Evolutionary conservation across 2,113 vertebrate species (phyloP).

Genomic region (Sakesphorus luctuosus): DNA sequence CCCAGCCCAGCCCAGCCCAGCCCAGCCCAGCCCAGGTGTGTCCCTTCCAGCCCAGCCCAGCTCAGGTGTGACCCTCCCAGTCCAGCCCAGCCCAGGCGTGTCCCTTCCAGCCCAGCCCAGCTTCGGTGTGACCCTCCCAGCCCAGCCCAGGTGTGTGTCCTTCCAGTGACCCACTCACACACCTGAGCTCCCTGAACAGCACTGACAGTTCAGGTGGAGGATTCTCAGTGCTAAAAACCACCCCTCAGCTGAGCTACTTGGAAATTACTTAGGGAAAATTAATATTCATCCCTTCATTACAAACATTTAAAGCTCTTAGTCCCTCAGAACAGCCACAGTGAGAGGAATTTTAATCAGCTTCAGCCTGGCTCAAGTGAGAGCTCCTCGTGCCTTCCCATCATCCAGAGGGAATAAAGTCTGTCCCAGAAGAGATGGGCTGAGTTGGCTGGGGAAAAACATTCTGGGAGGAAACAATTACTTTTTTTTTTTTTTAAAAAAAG

Average conservation of each 20-base stretch:
- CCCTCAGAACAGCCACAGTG: not conserved
- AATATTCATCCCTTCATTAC: not conserved
- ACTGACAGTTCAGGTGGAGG: rapidly evolving
- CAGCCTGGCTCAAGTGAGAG: not conserved
- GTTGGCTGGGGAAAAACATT: not conserved
- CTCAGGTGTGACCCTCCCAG: too few relatives aligned
- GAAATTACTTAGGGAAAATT: not conserved
- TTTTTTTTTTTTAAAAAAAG: not conserved
- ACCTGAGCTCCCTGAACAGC: not conserved
- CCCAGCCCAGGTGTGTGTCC: not conserved
- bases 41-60: too few relatives aligned
- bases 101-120: too few relatives aligned
- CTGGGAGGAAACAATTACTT: not conserved
- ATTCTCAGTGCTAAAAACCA: not conserved
- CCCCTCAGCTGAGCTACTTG: not conserved
- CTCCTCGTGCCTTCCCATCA: not conserved
- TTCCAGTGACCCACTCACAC: not conserved
- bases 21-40: too few relatives aligned
- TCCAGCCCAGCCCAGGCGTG: too few relatives aligned
- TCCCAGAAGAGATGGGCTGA: not conserved
- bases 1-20: too few relatives aligned
- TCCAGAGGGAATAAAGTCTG: not conserved
- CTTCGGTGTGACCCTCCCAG: too few relatives aligned
- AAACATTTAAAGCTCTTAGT: not conserved
- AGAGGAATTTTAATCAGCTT: not conserved